Evolutionary conservation across 2,888 invertebrate genomes (phyloP).

Genomic region (Ochropleura plecta): DNA sequence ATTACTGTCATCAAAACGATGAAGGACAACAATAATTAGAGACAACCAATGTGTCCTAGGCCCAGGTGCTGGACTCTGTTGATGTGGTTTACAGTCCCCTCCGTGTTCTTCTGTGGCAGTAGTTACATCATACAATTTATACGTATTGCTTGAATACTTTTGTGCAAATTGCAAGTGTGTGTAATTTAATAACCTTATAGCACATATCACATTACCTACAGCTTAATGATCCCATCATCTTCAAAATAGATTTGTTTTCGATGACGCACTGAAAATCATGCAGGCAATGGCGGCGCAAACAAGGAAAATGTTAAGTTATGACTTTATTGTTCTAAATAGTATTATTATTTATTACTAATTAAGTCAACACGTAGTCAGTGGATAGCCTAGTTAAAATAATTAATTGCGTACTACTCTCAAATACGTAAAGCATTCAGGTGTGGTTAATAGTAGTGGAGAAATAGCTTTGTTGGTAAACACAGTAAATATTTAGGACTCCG

Average conservation of each 20-base stretch:
- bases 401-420: constrained; percentile 10
- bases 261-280: constrained; percentile 28
- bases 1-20: neutral
- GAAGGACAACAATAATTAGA: neutral
- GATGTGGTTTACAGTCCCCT: neutral
- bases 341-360: constrained; percentile 40
- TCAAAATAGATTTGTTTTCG: neutral
- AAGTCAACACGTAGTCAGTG: constrained; percentile 2
- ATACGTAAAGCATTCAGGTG: constrained; percentile 14
- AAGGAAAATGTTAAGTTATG: constrained; percentile 34
- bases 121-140: neutral
- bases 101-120: neutral
- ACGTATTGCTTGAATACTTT: neutral
- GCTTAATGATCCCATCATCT: neutral
- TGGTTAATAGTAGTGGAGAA: constrained; percentile 16
- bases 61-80: too few relatives aligned
- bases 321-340: constrained; percentile 29
- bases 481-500: constrained; percentile 18
- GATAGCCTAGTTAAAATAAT: constrained; percentile 18
- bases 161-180: neutral
- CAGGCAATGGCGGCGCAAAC: constrained; percentile 10
- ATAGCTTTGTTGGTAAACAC: constrained; percentile 37
- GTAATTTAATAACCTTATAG: neutral
- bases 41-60: neutral
- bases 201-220: neutral